Conservation (phyloP, 2,797 vertebrate species). For the Squalus acanthias region DNA sequence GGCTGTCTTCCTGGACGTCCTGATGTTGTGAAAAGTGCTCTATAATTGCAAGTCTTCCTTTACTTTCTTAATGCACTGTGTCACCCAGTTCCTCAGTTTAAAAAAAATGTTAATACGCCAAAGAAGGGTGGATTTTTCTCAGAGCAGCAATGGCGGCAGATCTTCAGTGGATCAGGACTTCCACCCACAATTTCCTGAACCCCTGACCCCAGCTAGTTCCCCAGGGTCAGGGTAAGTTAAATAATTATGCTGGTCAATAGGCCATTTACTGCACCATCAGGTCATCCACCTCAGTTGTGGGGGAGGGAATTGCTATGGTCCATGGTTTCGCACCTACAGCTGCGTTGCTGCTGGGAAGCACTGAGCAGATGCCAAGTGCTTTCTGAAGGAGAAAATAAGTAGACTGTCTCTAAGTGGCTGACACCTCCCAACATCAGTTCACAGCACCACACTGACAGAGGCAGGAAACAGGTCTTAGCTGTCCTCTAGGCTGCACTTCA, state of each 20-base stretch:
- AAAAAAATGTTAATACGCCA: too few species aligned
- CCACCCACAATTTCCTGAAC: background rate
- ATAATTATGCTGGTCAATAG: background rate
- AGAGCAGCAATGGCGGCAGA: constrained; percentile 19
- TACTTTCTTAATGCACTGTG: background rate
- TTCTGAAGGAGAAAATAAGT: background rate
- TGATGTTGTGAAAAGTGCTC: background rate
- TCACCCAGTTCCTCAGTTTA: background rate
- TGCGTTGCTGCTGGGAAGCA: background rate
- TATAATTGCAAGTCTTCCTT: background rate
- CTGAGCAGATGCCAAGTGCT: background rate
- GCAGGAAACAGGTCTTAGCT: background rate
- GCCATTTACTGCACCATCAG: too few species aligned
- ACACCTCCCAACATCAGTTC: background rate
- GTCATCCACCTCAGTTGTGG: too few species aligned
- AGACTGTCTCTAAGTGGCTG: background rate
- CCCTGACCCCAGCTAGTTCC: background rate
- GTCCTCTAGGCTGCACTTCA: background rate
- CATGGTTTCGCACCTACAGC: background rate
- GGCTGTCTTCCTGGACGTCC: background rate
- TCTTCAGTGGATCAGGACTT: background rate
- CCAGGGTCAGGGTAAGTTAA: constrained; percentile 40
- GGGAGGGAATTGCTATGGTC: background rate
- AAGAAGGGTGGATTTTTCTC: background rate
- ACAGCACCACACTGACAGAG: background rate